These are phyloP conservation scores for Epinephelus fuscoguttatus DNA, from an alignment of 2,113 vertebrate genomes.

Conservation along the genomic window DNA sequence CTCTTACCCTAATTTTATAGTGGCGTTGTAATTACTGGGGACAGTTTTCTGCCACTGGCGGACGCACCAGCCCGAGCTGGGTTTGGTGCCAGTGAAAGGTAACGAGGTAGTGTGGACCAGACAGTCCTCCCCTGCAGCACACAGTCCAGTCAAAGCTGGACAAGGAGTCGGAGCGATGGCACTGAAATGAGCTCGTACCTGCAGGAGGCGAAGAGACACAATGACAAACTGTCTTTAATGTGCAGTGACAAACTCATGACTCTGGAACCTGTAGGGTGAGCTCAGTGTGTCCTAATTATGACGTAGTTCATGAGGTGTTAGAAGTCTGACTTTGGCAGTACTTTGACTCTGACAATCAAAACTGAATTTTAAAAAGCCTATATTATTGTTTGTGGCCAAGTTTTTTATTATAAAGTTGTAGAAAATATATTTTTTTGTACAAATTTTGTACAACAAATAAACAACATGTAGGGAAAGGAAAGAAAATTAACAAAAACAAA, in stretches of 20 bases:
- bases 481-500: too few species aligned
- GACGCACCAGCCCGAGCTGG: constrained; percentile 77
- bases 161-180: constrained; percentile 64
- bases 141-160: constrained; percentile 50
- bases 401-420: too few species aligned
- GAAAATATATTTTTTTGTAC: too few species aligned
- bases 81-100: constrained; percentile 67
- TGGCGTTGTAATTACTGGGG: constrained; percentile 55
- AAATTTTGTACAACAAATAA: too few species aligned
- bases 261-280: background rate
- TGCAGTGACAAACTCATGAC: background rate
- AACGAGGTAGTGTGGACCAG: constrained; percentile 18
- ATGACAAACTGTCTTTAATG: background rate
- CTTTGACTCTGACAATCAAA: background rate
- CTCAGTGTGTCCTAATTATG: background rate
- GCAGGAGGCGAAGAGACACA: constrained; percentile 16
- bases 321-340: background rate
- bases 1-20: constrained; percentile 71
- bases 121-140: constrained; percentile 64
- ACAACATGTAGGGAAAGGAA: too few species aligned
- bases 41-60: constrained; percentile 79
- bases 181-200: constrained; percentile 79
- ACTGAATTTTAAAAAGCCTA: too few species aligned
- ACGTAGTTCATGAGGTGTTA: background rate
- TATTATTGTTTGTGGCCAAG: too few species aligned